These are phyloP conservation scores for Vanessa cardui DNA, from an alignment of 2,888 invertebrate genomes.

Conservation along the genomic window DNA sequence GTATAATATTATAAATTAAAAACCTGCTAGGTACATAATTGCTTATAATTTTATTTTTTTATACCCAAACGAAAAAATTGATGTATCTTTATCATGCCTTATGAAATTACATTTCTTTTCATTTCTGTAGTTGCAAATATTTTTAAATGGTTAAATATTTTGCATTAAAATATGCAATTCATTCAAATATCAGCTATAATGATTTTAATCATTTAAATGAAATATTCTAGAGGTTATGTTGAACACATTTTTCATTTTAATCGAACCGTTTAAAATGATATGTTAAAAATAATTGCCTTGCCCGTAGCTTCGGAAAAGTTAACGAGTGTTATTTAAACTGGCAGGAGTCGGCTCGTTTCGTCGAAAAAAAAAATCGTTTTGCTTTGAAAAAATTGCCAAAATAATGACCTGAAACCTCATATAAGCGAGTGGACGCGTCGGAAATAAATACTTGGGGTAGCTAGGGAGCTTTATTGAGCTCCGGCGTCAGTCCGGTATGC, in stretches of 20 bases:
- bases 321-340: constrained; percentile 78
- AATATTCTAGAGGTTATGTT: constrained; percentile 19
- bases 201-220: constrained; percentile 24
- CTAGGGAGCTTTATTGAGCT: constrained; percentile 52
- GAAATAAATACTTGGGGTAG: constrained; percentile 52
- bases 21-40: too few species aligned
- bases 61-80: too few species aligned
- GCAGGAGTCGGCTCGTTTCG: constrained; percentile 55
- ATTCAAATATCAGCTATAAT: constrained; percentile 11
- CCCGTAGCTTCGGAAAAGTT: constrained; percentile 70
- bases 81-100: too few species aligned
- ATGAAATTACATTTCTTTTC: too few species aligned
- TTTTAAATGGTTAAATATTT: too few species aligned
- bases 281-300: constrained; percentile 70
- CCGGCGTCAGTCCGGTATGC: constrained; percentile 53
- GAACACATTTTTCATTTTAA: constrained; percentile 54
- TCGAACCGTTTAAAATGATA: constrained; percentile 72
- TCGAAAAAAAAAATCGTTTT: constrained; percentile 61
- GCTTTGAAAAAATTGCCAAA: constrained; percentile 74
- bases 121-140: too few species aligned
- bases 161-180: too few species aligned
- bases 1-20: too few species aligned
- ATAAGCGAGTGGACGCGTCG: constrained; percentile 55
- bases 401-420: constrained; percentile 79
- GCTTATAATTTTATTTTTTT: too few species aligned